Conservation (phyloP, 2,113 vertebrate genomes). For the Nasalis larvatus region DNA sequence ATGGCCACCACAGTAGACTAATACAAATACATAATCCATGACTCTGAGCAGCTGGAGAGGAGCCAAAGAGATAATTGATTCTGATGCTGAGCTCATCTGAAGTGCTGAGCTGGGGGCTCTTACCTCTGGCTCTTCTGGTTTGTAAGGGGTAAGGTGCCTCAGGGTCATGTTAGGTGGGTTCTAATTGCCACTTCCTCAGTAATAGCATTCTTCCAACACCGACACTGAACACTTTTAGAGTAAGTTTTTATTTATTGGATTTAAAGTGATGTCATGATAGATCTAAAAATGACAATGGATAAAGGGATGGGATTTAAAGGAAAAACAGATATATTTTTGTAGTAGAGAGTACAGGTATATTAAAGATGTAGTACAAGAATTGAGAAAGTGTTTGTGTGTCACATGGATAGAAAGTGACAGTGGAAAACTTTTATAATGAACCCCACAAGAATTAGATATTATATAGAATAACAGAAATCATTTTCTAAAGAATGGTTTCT, state of each 20-base stretch:
- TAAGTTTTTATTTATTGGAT: conserved; percentile 20
- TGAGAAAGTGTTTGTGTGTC: conserved; percentile 54
- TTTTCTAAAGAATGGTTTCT: conserved; percentile 68
- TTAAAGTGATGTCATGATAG: conserved; percentile 48
- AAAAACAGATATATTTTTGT: conserved; percentile 31
- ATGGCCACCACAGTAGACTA: neutral
- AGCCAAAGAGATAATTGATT: conserved; percentile 39
- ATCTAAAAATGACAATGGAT: conserved; percentile 1
- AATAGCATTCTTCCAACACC: conserved; percentile 14
- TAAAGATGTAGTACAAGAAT: neutral
- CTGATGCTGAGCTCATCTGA: neutral
- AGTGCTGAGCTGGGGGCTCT: neutral
- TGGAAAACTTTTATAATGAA: conserved; percentile 50
- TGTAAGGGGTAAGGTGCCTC: neutral
- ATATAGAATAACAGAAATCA: conserved; percentile 62
- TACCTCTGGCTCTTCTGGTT: conserved; percentile 6
- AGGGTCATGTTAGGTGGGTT: neutral
- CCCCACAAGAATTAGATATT: conserved; percentile 55
- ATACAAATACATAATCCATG: neutral
- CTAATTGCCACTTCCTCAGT: neutral
- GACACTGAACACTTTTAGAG: conserved; percentile 39
- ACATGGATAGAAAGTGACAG: neutral
- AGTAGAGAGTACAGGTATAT: neutral
- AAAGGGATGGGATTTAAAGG: conserved; percentile 18
- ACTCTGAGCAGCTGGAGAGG: conserved; percentile 4